Evolutionary conservation across 2,797 vertebrate genomes (phyloP), one percentile per base, ranked within the genome.

Genomic region (Pseudochirops corinnae): DNA sequence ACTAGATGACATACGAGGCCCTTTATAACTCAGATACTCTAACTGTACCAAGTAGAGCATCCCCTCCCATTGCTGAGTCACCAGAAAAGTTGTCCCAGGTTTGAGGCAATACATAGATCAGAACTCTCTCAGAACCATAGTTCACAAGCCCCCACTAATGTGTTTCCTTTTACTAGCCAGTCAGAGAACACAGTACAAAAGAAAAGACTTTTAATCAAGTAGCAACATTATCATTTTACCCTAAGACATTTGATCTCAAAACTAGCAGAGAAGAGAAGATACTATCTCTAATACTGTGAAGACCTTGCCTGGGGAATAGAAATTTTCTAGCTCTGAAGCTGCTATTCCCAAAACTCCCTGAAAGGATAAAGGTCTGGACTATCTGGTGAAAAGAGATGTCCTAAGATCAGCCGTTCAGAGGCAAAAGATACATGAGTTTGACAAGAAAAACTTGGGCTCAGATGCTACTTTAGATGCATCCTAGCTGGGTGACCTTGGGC

Each of bases 211-310:
- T 92, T 24, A 91, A 28, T 55, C 21, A 21, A 91, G 91, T 46
- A 95, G 14, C 56, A 11, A 91, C 90, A 50, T 55, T 55, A 33
- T 82, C 93, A 29, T 46, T 90, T 93, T 94, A 12, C n/a, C 33
- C 82, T 62, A 16, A 26, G 12, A 67, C 14, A 58, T 96, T 31
- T 90, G 50, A 53, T 31, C 46, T 6, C 91, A 58, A 50, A 91
- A 87, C 46, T 67, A 93, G 60, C 7, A 91, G 92, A 60, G 33
- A 82, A 92, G 74, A 55, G 46, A 87, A 91, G 33, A 31, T 28
- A 67, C 28, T 24, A 12, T 18, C 10, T 92, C 31, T 57, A 52
- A 33, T 46, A 56, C 82, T 55, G n/a, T 14, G 82, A 91, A 90
- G 62, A 4, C 55, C 87, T 56, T 60, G 46, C 52, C 4, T 53